These are phyloP conservation scores for Podotricha telesiphe DNA, from an alignment of 2,888 invertebrate genomes.

Conservation along the genomic window DNA sequence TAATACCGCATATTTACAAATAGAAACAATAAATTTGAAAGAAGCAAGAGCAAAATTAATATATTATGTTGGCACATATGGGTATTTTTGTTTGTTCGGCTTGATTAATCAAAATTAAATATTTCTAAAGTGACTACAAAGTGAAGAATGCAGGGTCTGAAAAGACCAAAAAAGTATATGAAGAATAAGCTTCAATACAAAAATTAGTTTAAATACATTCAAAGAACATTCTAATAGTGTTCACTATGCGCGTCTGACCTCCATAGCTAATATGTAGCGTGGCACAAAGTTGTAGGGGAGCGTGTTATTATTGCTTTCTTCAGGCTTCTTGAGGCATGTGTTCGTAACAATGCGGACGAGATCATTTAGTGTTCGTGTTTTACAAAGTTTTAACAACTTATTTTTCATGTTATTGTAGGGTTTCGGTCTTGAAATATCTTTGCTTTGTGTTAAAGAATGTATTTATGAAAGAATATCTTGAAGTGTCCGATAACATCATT, in stretches of 20 bases:
- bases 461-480: neutral
- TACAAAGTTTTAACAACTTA: slow-evolving; percentile 3
- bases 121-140: too few relatives aligned
- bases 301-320: slow-evolving; percentile 20
- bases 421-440: neutral
- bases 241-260: slow-evolving; percentile 21
- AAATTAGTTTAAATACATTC: neutral
- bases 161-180: too few relatives aligned
- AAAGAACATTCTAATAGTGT: slow-evolving; percentile 7
- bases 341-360: slow-evolving; percentile 13
- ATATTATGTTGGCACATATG: neutral
- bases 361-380: neutral
- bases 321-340: slow-evolving; percentile 22
- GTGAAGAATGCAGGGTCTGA: too few relatives aligned
- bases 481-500: neutral
- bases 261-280: slow-evolving; percentile 15
- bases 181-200: too few relatives aligned
- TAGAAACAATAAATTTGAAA: neutral
- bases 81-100: too few relatives aligned
- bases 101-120: too few relatives aligned
- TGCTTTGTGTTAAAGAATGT: neutral
- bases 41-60: neutral
- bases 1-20: neutral
- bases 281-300: slow-evolving; percentile 11
- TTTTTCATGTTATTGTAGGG: neutral